These are phyloP conservation scores for Anoplolepis gracilipes DNA, from an alignment of 1,140 invertebrate genomes.

Conservation along the genomic window DNA sequence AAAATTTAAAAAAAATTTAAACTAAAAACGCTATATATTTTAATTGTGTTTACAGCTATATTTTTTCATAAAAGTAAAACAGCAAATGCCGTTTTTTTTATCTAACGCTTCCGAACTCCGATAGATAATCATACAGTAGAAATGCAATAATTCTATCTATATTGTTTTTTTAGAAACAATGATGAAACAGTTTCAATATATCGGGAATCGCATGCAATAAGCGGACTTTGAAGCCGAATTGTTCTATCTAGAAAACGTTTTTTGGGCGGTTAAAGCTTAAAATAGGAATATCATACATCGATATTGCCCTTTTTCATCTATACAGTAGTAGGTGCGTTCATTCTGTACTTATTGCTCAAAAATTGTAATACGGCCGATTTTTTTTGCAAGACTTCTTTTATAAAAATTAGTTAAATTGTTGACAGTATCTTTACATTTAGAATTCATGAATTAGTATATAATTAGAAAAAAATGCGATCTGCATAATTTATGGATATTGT, in stretches of 20 bases:
- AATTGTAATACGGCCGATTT: constrained; percentile 17
- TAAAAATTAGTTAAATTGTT: background rate
- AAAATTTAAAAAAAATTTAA: constrained; percentile 2
- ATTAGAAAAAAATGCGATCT: background rate
- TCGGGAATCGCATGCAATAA: constrained; percentile 51
- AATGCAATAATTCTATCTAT: constrained; percentile 29
- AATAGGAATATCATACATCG: constrained; percentile 54
- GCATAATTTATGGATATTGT: background rate
- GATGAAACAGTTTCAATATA: constrained; percentile 54
- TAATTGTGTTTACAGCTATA: background rate
- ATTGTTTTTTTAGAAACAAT: constrained; percentile 23
- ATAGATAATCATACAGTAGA: constrained; percentile 33
- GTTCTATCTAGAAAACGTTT: constrained; percentile 52
- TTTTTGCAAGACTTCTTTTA: constrained; percentile 4
- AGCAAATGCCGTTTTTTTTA: background rate
- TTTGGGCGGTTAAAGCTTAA: constrained; percentile 43
- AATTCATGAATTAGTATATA: background rate
- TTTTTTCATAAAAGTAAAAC: constrained; percentile 14
- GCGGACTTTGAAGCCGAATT: constrained; percentile 46
- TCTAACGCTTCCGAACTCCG: background rate
- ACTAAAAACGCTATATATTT: background rate
- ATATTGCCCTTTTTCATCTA: constrained; percentile 47
- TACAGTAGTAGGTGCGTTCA: constrained; percentile 39
- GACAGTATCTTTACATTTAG: background rate
- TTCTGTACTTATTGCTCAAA: constrained; percentile 38